Evolutionary conservation across 1,140 invertebrate genomes (phyloP), one percentile per base, ranked within the genome.

Genomic region (Dendrolimus punctatus): DNA sequence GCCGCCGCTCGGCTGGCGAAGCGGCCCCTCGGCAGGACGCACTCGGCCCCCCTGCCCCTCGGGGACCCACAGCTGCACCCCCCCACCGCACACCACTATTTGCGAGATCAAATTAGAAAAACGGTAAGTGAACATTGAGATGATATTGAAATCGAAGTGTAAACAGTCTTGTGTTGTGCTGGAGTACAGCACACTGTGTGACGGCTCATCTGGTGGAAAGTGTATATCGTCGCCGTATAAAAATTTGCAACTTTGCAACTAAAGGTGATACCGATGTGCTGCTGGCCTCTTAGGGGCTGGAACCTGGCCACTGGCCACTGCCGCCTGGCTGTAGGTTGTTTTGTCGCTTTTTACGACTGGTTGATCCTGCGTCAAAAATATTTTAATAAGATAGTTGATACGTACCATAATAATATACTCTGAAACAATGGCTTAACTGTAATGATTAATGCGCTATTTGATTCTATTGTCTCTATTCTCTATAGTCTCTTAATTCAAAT

Each of bases 1-100:
- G 59, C 78, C 75, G 49, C 36, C 71, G 92, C 93, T 61, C 91
- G 94, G 72, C 49, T 50, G 89, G 91, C 91, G 80, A 94, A 94
- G 87, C 90, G 95, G 62, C 95, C 95, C 57, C 89, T 98, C 78
- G 95, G 95, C 57, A 91, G 96, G 69, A 97, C 96, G n/a, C 95
- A 97, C 80, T 96, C 95, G 7, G 96, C 96, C 5, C 97, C 98
- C 0, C 84, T 99, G 62, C 97, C 97, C 37, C 88, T 99, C n/a
- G 96, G 96, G 4, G 95, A 98, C 88, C 96, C 96, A 37, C 92
- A 97, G 90, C 90, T 99, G 43, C 93, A 94, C 53, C 73, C 73
- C 65, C 76, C 72, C 63, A 57, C 71, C 55, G 80, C 73, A 54
- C 92, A 94, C 78, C 92, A 93, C 79, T 92, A 93, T 70, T 83